Percentiles rank a stretch among this genome's conserved stretches.
Evolutionary conservation across 2,113 vertebrate genomes (phyloP).

Genomic region (Acanthochromis polyacanthus): DNA sequence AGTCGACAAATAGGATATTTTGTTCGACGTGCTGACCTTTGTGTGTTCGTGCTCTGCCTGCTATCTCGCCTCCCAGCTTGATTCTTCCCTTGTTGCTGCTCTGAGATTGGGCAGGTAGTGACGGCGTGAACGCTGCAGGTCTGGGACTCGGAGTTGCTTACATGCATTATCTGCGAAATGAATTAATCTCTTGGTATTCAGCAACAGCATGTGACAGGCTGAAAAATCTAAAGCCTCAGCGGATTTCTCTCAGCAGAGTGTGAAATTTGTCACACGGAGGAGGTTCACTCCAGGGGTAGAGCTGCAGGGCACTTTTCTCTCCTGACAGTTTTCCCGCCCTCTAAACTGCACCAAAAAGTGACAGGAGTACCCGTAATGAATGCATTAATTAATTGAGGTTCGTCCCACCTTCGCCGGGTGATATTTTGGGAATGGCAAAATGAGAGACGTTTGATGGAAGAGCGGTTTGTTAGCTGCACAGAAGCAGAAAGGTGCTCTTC

Average conservation of each 20-base stretch:
- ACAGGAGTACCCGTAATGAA: constrained; percentile 44
- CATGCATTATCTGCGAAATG: constrained; percentile 59
- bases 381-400: constrained; percentile 52
- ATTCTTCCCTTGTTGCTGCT: constrained; percentile 36
- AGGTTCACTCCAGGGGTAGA: constrained; percentile 64
- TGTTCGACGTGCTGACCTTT: constrained; percentile 44
- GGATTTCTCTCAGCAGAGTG: constrained; percentile 71
- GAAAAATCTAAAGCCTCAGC: constrained; percentile 69
- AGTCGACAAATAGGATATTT: constrained; percentile 16
- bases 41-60: constrained; percentile 2
- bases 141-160: constrained; percentile 45
- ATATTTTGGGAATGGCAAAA: constrained; percentile 54
- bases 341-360: constrained; percentile 64
- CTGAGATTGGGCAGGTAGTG: constrained; percentile 50
- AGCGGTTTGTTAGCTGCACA: constrained; percentile 37
- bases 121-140: constrained; percentile 17
- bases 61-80: constrained; percentile 60
- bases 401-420: constrained; percentile 39
- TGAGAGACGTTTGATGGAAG: constrained; percentile 55
- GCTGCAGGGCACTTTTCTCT: constrained; percentile 44
- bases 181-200: constrained; percentile 67
- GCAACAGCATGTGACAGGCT: constrained; percentile 66
- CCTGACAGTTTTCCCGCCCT: constrained; percentile 53
- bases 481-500: constrained; percentile 50
- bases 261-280: constrained; percentile 77